Evolutionary conservation across 2,113 vertebrate genomes (phyloP), one percentile per base, ranked within the genome.

Genomic region (Cardinalis cardinalis): DNA sequence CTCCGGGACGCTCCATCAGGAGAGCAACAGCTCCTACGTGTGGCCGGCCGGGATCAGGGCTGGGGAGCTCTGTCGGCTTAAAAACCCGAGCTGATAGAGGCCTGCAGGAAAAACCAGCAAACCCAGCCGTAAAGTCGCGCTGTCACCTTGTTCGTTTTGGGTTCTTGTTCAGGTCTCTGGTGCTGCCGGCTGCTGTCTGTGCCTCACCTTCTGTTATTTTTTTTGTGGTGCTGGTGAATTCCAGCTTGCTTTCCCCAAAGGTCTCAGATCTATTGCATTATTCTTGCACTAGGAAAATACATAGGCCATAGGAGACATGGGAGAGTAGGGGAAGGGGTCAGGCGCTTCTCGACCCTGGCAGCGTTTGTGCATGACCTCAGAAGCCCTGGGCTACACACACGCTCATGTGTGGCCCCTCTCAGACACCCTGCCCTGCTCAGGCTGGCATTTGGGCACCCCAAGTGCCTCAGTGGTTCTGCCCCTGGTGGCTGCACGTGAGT

Each of bases 51-150:
- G 21, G 3, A 1, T 1, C 4, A 3, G 59, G n/a, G 49, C 11
- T 0, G 32, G 5, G 21, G 0, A 34, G 29, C 4, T 24, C 40
- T 1, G 60, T 0, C 18, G 2, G 0, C 34, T 17, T 7, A 0
- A 2, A 34, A 34, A 3, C 2, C 10, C 4, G 3, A 15, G 61
- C 18, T 28, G 44, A 2, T 8, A 16, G 26, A 19, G 3, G 4
- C 18, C 20, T 6, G 24, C 0, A 6, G 43, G 59, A 21, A 9
- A 18, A 51, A 52, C 2, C 69, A 25, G 5, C 49, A 12, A 40
- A 29, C 2, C 4, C 34, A 2, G 29, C 5, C 0, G 0, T 2
- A 0, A 51, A 49, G 18, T 6, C 2, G 0, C 0, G 12, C 1
- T 12, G 1, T 10, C 8, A 0, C 6, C 14, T 15, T 2, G n/a